phyloP scores from a whole-genome alignment of 92 coral and sea anemone genomes.

The Nematostella vectensis region DNA sequence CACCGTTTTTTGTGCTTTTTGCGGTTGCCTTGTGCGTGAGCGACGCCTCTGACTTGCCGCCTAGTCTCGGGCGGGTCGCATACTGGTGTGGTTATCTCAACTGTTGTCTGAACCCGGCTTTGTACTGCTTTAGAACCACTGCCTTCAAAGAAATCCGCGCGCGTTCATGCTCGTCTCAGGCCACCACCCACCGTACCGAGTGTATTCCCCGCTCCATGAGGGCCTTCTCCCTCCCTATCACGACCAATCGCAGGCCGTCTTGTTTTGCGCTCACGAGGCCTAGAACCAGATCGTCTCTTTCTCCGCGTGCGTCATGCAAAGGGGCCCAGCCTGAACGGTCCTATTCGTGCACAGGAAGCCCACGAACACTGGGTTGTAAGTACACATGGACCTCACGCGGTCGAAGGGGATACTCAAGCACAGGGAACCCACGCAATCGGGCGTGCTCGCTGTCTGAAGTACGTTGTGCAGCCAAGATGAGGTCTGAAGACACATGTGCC shows the following conservation, averaged over 20 bases:
- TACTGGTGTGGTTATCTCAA: slow-evolving; percentile 86
- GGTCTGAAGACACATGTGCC: too few relatives aligned
- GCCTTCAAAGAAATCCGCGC: slow-evolving; percentile 52
- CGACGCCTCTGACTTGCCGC: slow-evolving; percentile 38
- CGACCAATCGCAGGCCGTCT: too few relatives aligned
- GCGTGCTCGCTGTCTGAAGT: neutral
- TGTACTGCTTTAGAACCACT: slow-evolving; percentile 65
- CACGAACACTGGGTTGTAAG: too few relatives aligned
- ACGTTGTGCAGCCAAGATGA: too few relatives aligned
- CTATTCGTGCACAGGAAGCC: too few relatives aligned
- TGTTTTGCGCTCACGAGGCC: too few relatives aligned
- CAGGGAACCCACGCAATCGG: too few relatives aligned
- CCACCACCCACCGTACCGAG: slow-evolving; percentile 2
- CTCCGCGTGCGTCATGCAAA: too few relatives aligned
- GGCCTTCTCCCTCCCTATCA: slow-evolving; percentile 47
- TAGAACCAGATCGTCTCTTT: too few relatives aligned
- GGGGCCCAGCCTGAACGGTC: too few relatives aligned
- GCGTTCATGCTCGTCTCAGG: slow-evolving; percentile 24
- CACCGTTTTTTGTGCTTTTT: slow-evolving; percentile 64
- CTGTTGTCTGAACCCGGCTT: slow-evolving; percentile 63
- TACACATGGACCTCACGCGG: too few relatives aligned
- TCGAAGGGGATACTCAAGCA: too few relatives aligned
- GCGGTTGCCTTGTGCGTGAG: slow-evolving; percentile 32
- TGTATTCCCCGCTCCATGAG: slow-evolving; percentile 19
- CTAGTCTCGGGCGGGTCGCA: slow-evolving; percentile 52